Base-by-base conservation (phyloP, 2,797 vertebrate species). In the Sebastes hubbsi region DNA sequence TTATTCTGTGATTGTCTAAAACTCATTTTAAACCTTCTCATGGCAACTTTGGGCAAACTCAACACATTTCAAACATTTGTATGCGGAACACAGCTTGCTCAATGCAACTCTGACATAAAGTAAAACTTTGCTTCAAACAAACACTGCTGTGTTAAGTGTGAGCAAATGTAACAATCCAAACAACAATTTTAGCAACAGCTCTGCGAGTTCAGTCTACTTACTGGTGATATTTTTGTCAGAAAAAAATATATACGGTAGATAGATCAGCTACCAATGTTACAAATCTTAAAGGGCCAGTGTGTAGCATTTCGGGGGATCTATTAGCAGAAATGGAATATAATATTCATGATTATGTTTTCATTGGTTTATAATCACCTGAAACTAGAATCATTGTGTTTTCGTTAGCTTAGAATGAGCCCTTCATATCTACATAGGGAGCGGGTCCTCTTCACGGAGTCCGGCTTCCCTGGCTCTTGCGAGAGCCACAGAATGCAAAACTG, bases 1-100 rank as follows among this genome's bases (percentile, higher is more conserved):
- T 75, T 34, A 55, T 54, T 66, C 60, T 65, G 65, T 27, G 46
- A 36, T 71, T 66, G 55, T 74, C 32, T 63, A 18, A 65, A 70
- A 27, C 75, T 52, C 3, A 64, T 65, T 75, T 71, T 38, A 36
- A 71, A 72, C 4, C 10, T 55, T 61, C 12, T 49, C 11, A 42
- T 55, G 30, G 27, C 25, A 64, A 80, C 52, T 29, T 72, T 65
- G 60, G 59, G 54, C 14, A 61, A 70, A 66, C 27, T 22, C 20
- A 11, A n/a, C 46, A 13, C 6, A 60, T 61, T 61, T 46, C 5
- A 24, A 38, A 55, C 62, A 79, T 83, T 72, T 52, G 12, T 27
- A 84, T 77, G 61, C 52, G 5, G 38, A 42, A 42, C 38, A 16
- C 38, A 34, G 42, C 16, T 46, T 46, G 42, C 42, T 46, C 24